A percentile compares a stretch with the other conserved stretches of the same genome.
phyloP scores from a whole-genome alignment of 2,888 invertebrate genomes.

The Latrodectus hesperus region DNA sequence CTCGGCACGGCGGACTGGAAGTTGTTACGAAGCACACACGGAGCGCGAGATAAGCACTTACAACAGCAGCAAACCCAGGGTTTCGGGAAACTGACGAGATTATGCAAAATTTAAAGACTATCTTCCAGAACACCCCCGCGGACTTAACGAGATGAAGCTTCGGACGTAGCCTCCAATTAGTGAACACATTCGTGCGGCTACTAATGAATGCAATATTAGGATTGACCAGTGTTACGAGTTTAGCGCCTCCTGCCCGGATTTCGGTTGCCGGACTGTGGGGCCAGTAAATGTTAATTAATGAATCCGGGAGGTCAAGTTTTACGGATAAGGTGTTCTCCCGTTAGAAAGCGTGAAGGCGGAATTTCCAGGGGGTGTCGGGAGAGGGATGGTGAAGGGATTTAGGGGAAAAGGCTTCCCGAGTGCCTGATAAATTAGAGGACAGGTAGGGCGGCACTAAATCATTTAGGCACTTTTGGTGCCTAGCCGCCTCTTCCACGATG shows the following conservation, averaged over 20 bases:
- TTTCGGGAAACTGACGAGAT: constrained; percentile 1
- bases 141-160: constrained; percentile 55
- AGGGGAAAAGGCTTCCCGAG: constrained; percentile 1
- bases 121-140: constrained; percentile 14
- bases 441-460: constrained; percentile 52
- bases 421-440: constrained; percentile 57
- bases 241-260: constrained; percentile 50
- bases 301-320: constrained; percentile 62
- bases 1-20: constrained; percentile 42
- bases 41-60: constrained; percentile 46
- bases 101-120: constrained; percentile 20
- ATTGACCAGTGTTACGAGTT: constrained; percentile 55
- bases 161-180: constrained; percentile 57
- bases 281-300: constrained; percentile 62
- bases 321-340: constrained; percentile 43
- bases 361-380: too few relatives aligned
- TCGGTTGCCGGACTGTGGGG: constrained; percentile 38
- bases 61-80: neutral
- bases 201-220: constrained; percentile 65
- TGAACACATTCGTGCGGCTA: constrained; percentile 37
- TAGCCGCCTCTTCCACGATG: neutral
- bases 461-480: constrained; percentile 31
- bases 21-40: constrained; percentile 33
- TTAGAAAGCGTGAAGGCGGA: neutral
- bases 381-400: too few relatives aligned